Evolutionary conservation across 2,113 vertebrate genomes (phyloP), one percentile per base, ranked within the genome.

Genomic region (Cranoglanis bouderius): DNA sequence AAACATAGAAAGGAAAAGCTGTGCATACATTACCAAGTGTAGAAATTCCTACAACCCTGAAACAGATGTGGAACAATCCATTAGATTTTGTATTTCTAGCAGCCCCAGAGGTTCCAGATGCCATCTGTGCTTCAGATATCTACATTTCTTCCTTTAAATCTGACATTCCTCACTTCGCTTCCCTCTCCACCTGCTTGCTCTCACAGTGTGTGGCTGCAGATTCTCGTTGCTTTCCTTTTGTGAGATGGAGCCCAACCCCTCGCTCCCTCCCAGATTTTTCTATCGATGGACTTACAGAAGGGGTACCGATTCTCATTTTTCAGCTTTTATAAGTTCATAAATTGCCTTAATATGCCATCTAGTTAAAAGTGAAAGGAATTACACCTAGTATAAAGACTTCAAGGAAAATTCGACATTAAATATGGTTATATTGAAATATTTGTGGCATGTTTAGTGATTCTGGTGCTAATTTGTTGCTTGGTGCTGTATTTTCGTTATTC

Each of bases 181-280:
- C 53, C 43, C 84, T 32, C 67, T 77, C 74, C 63, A 86, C 86
- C 82, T 89, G 70, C 70, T 84, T 84, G 84, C 78, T 61, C 72
- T 74, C 67, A 32, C 83, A 83, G 51, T 91, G 83, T 86, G 75
- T 67, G 88, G 43, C 90, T 89, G 88, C 88, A 84, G 82, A 90
- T 78, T 87, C 89, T 80, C 80, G 61, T 84, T 81, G 91, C 86
- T 86, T 90, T 90, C 67, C 61, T 88, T 92, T 88, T 92, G 86
- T 92, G 89, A 67, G 90, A 87, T 83, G 86, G 70, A 85, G 87
- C 89, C 78, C 85, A 82, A 88, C 89, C 90, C 90, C 89, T 90
- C 85, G 85, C 86, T 57, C 59, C 67, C 91, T 38, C 85, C 75
- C 90, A 74, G 75, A 87, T 91, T 82, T 81, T 63, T 75, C 84